Evolutionary conservation across 2,797 vertebrate species (phyloP), one percentile per base, ranked within the genome.

Genomic region (Phoxinus dragarum): DNA sequence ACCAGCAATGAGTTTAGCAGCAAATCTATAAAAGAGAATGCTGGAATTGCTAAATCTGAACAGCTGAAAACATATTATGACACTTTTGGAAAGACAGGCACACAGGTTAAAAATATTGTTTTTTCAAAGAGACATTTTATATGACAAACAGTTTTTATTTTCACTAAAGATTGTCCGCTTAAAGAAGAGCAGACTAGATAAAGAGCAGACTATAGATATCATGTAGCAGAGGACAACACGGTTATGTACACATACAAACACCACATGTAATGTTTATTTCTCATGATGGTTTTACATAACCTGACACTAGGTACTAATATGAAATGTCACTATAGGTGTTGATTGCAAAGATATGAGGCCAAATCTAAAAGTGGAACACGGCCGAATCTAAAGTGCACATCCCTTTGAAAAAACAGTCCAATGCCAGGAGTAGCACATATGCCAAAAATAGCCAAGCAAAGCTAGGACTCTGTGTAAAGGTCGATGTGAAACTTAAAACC

Each of bases 1-100:
- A 1, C 98, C 98, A 82, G 98, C 96, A 0, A 99, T 99, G 90
- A 99, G 91, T 92, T 96, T 99, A 86, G 98, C 97, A 87, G 98
- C 98, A 93, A 98, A 99, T 91, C 98, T 99, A 91, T 47, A 81
- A 87, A 36, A 82, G 16, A 89, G 36, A 27, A 75, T 8, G 19
- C 40, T 36, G 14, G 19, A 49, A 71, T 40, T 40, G 9, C 19
- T 38, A 11, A 54, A 44, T 42, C 31, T 68, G 78, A 49, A 80
- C 34, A 52, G 19, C 11, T 19, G 16, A 61, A 38, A 71, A 31
- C 68, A 56, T 59, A 14, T 5, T 36, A n/a, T 27, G 14, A 36
- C n/a, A 4, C 17, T 59, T 16, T 38, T 27, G 14, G 5, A 9
- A 59, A 67, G 61, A 42, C 34, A 59, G 7, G 11, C 73, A 76